Evolutionary conservation across 2,888 invertebrate genomes (phyloP).

Genomic region (Drosophila prolongata): DNA sequence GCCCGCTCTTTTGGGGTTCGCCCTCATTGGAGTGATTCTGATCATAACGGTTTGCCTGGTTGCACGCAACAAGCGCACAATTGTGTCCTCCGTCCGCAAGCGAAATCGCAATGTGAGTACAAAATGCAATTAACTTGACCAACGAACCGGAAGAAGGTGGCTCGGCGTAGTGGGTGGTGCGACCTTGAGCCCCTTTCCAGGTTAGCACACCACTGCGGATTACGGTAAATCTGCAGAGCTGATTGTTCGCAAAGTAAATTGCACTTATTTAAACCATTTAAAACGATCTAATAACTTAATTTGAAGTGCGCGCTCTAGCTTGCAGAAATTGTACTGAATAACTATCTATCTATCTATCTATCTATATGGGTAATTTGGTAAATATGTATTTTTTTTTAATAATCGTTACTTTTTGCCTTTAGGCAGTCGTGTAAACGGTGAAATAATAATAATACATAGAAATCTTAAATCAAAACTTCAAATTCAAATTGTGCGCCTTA

Average conservation of each 20-base stretch:
- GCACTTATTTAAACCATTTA: neutral
- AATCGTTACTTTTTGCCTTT: no score
- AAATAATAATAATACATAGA: no score
- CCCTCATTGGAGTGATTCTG: constrained; percentile 86
- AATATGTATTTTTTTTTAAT: no score
- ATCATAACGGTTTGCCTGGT: constrained; percentile 86
- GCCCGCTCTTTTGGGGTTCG: constrained; percentile 85
- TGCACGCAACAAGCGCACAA: constrained; percentile 84
- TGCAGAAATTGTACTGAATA: no score
- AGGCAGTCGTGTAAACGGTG: no score
- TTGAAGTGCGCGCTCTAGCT: no score
- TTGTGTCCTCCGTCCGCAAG: constrained; percentile 82
- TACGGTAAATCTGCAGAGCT: neutral
- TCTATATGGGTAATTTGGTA: no score
- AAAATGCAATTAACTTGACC: constrained; percentile 58
- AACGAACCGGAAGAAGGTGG: constrained; percentile 1
- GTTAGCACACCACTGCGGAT: constrained; percentile 45
- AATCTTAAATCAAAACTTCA: neutral
- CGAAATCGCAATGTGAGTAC: constrained; percentile 84
- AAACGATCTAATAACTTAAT: no score
- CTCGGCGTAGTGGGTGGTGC: neutral
- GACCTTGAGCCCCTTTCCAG: constrained; percentile 23
- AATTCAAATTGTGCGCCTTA: neutral
- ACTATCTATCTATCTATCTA: no score
- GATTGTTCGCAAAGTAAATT: no score